Percentiles rank a stretch among this genome's conserved stretches.
These are phyloP conservation scores for Chelon labrosus DNA, from an alignment of 2,797 vertebrate species.

Conservation along the genomic window DNA sequence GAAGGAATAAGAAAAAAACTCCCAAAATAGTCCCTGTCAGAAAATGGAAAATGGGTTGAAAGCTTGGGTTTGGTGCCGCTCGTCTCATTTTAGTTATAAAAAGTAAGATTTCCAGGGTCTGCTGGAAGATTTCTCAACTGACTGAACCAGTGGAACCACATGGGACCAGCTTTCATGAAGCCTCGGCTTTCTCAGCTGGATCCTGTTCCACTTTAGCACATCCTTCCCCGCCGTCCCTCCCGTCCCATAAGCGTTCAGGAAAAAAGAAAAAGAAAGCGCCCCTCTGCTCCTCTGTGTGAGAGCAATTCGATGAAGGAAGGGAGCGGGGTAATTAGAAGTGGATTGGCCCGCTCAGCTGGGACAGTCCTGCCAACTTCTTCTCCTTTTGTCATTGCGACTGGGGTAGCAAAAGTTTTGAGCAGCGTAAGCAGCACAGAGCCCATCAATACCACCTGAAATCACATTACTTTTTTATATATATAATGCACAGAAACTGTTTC, in stretches of 20 bases:
- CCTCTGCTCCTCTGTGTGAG: conserved; percentile 50
- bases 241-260: conserved; percentile 45
- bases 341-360: conserved; percentile 56
- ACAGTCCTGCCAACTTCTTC: conserved; percentile 55
- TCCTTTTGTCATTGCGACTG: too few species aligned
- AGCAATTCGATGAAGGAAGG: conserved; percentile 47
- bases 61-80: conserved; percentile 39
- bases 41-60: conserved; percentile 36
- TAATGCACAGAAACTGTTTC: background rate
- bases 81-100: conserved; percentile 59
- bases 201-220: conserved; percentile 66
- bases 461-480: background rate
- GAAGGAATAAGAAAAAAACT: background rate
- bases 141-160: conserved; percentile 62
- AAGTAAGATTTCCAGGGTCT: conserved; percentile 54
- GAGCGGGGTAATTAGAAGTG: conserved; percentile 59
- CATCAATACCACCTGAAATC: conserved; percentile 3
- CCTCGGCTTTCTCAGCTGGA: conserved; percentile 59
- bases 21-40: conserved; percentile 37
- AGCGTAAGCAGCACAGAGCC: conserved; percentile 32
- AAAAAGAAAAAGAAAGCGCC: conserved; percentile 1
- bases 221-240: conserved; percentile 50
- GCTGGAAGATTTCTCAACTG: conserved; percentile 56
- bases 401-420: conserved; percentile 46
- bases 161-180: conserved; percentile 64